phyloP scores from a whole-genome alignment of 2,113 vertebrate genomes.

The Sylvietta virens region DNA sequence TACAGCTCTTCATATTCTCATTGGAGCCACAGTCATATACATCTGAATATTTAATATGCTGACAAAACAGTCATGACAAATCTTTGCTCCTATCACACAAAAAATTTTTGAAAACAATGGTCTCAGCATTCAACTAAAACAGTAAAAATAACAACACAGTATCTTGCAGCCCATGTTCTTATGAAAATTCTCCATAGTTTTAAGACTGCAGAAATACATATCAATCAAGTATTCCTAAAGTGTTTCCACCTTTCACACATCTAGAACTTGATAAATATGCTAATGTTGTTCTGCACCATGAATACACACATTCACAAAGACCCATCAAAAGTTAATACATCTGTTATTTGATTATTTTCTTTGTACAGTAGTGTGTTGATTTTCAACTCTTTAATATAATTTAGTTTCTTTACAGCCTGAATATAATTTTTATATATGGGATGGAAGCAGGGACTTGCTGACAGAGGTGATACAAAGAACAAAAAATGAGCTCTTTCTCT shows the following conservation, averaged over 20 bases:
- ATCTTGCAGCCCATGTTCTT: conserved; percentile 16
- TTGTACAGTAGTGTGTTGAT: neutral
- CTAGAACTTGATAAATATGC: conserved; percentile 57
- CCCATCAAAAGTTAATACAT: conserved; percentile 17
- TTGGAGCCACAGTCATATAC: neutral
- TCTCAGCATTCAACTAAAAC: neutral
- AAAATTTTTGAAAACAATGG: conserved; percentile 30
- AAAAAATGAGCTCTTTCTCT: neutral
- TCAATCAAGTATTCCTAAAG: conserved; percentile 41
- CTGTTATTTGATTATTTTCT: neutral
- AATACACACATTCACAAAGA: conserved; percentile 26
- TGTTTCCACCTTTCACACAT: conserved; percentile 42
- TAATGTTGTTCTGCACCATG: conserved; percentile 19
- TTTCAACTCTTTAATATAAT: neutral
- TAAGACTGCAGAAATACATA: conserved; percentile 24
- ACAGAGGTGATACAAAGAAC: neutral
- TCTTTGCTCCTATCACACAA: conserved; percentile 27
- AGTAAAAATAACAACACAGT: conserved; percentile 38
- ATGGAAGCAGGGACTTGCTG: neutral
- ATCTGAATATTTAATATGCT: conserved; percentile 30
- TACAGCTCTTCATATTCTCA: neutral
- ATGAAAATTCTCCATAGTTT: conserved; percentile 54
- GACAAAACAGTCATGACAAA: conserved; percentile 30
- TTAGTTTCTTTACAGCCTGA: neutral
- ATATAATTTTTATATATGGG: neutral